phyloP scores from a whole-genome alignment of 2,888 invertebrate genomes.

The Heliconius erato region DNA sequence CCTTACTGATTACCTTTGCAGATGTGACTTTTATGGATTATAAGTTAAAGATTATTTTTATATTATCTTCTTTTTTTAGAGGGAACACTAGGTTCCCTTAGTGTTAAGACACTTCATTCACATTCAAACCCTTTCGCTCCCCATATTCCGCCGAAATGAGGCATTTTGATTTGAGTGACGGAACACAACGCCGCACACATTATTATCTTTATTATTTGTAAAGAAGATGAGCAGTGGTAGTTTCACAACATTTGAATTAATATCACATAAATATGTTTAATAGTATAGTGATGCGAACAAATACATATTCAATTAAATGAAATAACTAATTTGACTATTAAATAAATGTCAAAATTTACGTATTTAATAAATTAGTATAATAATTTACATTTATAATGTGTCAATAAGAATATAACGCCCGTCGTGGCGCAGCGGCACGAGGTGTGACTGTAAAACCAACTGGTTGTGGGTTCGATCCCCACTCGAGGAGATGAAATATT shows the following conservation, averaged over 20 bases:
- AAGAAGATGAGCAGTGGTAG: not conserved
- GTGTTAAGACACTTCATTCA: no score
- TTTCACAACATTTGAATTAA: not conserved
- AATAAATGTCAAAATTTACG: slow-evolving; percentile 2
- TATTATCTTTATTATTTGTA: slow-evolving; percentile 3
- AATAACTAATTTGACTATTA: slow-evolving; percentile 9
- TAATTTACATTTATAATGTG: not conserved
- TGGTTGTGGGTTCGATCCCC: no score
- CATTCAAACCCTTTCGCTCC: no score
- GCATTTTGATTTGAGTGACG: no score
- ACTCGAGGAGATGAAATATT: no score
- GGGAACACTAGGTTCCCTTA: no score
- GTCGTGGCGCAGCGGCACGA: no score
- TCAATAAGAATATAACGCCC: not conserved
- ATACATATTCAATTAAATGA: slow-evolving; percentile 7
- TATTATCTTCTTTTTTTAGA: not conserved
- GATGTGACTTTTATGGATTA: not conserved
- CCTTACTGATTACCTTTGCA: not conserved
- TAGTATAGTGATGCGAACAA: not conserved
- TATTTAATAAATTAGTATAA: not conserved
- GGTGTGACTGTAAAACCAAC: no score
- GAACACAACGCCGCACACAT: no score
- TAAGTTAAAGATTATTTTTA: not conserved
- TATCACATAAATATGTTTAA: not conserved
- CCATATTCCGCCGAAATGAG: no score